phyloP scores from a whole-genome alignment of 2,888 invertebrate species.

The Lacanobia oleracea region DNA sequence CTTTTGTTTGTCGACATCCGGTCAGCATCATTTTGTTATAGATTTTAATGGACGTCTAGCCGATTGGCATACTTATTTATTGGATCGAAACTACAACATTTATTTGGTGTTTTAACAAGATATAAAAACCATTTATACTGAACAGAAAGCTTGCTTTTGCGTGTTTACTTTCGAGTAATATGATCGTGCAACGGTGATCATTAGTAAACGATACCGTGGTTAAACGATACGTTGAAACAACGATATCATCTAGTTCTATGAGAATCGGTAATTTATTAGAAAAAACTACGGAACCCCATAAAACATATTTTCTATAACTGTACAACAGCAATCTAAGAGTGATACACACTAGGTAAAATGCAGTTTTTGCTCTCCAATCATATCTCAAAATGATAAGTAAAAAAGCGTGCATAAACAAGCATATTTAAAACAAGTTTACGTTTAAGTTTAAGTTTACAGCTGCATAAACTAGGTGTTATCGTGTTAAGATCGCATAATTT shows the following conservation, averaged over 20 bases:
- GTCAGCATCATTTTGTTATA: neutral
- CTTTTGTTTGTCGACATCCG: conserved; percentile 9
- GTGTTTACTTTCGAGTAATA: conserved; percentile 20
- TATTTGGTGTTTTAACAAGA: neutral
- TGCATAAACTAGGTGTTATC: conserved; percentile 48
- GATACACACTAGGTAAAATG: conserved; percentile 1
- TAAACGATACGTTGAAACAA: conserved; percentile 24
- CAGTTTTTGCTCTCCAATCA: neutral
- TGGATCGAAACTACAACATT: neutral
- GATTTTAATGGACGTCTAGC: conserved; percentile 23
- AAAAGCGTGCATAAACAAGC: conserved; percentile 13
- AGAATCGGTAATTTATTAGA: neutral
- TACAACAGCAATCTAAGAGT: neutral
- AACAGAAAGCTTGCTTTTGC: conserved; percentile 1
- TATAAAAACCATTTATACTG: neutral
- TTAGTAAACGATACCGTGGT: neutral
- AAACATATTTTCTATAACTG: neutral
- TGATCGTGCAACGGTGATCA: conserved; percentile 29
- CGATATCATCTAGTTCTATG: conserved; percentile 1
- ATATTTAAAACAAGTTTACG: conserved; percentile 41
- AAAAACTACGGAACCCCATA: neutral
- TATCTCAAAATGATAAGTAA: conserved; percentile 10
- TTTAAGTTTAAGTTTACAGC: too few species aligned
- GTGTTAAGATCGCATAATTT: conserved; percentile 52
- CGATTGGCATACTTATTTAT: neutral